phyloP scores from a whole-genome alignment of 2,888 invertebrate species.

The Noctua janthina region DNA sequence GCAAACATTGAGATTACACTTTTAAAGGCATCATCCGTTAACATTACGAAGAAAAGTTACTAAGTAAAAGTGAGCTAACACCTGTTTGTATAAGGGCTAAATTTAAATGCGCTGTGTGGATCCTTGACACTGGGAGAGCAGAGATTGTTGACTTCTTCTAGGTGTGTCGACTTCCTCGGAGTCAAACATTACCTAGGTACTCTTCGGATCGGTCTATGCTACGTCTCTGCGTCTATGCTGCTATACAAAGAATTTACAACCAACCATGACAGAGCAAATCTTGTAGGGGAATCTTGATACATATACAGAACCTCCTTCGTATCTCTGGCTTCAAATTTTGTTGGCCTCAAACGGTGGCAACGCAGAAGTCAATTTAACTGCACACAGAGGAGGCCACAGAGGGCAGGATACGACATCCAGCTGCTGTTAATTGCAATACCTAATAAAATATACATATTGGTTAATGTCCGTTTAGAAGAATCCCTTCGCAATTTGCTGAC shows the following conservation, averaged over 20 bases:
- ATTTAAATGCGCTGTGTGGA: conserved; percentile 8
- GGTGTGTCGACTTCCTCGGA: too few relatives aligned
- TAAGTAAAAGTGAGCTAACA: neutral
- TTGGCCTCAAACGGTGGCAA: neutral
- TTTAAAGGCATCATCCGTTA: neutral
- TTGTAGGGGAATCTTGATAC: neutral
- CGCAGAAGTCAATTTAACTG: neutral
- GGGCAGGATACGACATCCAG: neutral
- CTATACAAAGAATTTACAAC: too few relatives aligned
- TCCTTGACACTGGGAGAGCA: neutral
- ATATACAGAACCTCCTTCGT: neutral
- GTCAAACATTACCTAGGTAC: too few relatives aligned
- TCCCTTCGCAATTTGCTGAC: neutral
- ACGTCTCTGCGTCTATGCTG: too few relatives aligned
- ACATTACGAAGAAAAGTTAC: neutral
- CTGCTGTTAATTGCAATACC: neutral
- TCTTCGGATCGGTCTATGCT: too few relatives aligned
- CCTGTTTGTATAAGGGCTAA: neutral
- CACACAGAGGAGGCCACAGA: neutral
- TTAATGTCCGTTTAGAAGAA: neutral
- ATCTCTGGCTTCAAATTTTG: neutral
- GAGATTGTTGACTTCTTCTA: neutral
- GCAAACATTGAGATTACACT: conserved; percentile 7
- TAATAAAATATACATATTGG: neutral
- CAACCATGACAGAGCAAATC: neutral